Evolutionary conservation across 2,797 vertebrate species (phyloP), one percentile per base, ranked within the genome.

Genomic region (Macroramphosus scolopax): DNA sequence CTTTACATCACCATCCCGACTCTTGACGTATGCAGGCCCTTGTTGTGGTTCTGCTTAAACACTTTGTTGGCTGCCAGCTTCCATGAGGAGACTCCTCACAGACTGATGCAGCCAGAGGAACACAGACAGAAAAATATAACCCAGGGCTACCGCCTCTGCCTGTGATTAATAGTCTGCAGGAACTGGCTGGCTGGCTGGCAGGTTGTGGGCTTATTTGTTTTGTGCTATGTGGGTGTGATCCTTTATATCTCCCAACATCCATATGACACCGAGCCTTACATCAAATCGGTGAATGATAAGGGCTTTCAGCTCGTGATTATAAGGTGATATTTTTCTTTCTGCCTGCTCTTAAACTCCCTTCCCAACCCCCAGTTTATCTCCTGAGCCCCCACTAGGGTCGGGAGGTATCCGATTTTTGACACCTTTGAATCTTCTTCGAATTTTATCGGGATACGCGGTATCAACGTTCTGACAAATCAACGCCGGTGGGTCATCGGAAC

Each of bases 201-300:
- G 68, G 54, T 68, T 67, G 66, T 75, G 49, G 65, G 75, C 65
- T 56, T 77, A 74, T 81, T 81, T 81, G 70, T 85, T 80, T n/a
- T 80, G 68, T 60, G 49, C 54, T 52, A 60, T 48, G 83, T 83
- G 75, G 81, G 88, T 72, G 81, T 80, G 84, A 82, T 80, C 63
- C 66, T 78, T 78, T 78, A 62, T 80, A 66, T 78, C 67, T 77
- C 66, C 68, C 61, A 72, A 80, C 73, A 84, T 82, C 58, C 83
- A 78, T 77, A 56, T 59, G 70, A 69, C 69, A 72, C 56, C 40
- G 7, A 51, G 59, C 63, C 33, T 72, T 51, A 51, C 52, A 68
- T 71, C 72, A 56, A 77, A 63, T 67, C 48, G 13, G 66, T 40
- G 60, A 74, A 62, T 61, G 54, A 66, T 61, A 7, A 26, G 38